A percentile compares a stretch with the other conserved stretches of the same genome.
These are phyloP conservation scores for Ophiodon elongatus DNA, from an alignment of 2,113 vertebrate species.

Conservation along the genomic window DNA sequence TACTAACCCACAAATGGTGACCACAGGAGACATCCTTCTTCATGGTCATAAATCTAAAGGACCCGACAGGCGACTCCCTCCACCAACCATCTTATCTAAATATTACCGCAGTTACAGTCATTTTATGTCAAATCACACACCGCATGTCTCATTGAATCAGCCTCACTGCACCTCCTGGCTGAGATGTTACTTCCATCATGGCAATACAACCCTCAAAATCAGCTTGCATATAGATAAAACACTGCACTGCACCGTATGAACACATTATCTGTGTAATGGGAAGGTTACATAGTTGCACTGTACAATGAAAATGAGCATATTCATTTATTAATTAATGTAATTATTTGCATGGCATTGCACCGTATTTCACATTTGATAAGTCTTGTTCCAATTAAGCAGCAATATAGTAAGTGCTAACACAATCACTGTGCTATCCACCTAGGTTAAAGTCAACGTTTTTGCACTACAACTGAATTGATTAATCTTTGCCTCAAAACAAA, in stretches of 20 bases:
- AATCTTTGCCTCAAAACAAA: background rate
- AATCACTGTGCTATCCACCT: too few relatives aligned
- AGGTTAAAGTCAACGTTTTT: background rate
- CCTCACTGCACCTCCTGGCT: background rate
- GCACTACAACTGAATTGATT: background rate
- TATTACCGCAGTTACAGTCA: conserved; percentile 29
- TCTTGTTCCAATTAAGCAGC: background rate
- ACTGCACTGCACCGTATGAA: conserved; percentile 6
- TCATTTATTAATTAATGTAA: background rate
- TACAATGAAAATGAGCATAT: background rate
- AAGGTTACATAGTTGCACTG: background rate
- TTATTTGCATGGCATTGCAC: conserved; percentile 16
- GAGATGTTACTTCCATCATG: conserved; percentile 1
- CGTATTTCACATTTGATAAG: conserved; percentile 5
- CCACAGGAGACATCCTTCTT: conserved; percentile 20
- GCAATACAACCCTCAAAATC: background rate
- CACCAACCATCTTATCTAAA: conserved; percentile 49
- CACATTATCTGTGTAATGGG: conserved; percentile 9
- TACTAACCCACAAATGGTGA: conserved; percentile 41
- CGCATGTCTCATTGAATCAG: conserved; percentile 6
- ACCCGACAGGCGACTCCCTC: conserved; percentile 28
- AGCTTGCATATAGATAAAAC: background rate
- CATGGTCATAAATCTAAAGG: conserved; percentile 47
- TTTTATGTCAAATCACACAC: conserved; percentile 34
- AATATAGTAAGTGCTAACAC: background rate